Conservation (phyloP, 1,140 invertebrate genomes). For the Aphis craccivora region DNA sequence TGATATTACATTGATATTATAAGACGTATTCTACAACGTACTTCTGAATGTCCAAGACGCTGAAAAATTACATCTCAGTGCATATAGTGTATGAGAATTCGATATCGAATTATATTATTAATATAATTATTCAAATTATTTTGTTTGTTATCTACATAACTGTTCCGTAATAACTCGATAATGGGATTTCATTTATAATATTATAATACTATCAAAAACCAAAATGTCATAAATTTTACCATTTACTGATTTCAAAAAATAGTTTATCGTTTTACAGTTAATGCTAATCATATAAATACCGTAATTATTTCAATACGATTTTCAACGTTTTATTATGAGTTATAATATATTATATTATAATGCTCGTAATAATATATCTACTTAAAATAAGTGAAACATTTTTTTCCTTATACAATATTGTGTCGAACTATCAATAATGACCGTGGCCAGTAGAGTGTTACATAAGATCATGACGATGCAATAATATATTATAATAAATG, state of each 20-base stretch:
- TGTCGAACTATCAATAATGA: background rate
- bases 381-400: background rate
- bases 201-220: constrained; percentile 11
- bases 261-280: background rate
- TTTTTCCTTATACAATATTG: background rate
- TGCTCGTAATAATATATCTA: background rate
- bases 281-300: constrained; percentile 4
- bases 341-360: background rate
- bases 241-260: constrained; percentile 39
- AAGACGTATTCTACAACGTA: background rate
- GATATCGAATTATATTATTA: background rate
- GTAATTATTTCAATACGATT: background rate
- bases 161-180: background rate
- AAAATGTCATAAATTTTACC: constrained; percentile 5
- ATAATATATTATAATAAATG: background rate
- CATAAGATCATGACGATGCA: background rate
- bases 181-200: background rate
- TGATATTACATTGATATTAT: background rate
- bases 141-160: background rate
- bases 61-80: background rate
- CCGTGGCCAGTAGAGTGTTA: background rate
- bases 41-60: background rate
- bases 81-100: background rate
- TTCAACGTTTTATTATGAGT: background rate
- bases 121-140: constrained; percentile 15